phyloP scores from a whole-genome alignment of 2,888 invertebrate species.

The Pristionchus arcanus region DNA sequence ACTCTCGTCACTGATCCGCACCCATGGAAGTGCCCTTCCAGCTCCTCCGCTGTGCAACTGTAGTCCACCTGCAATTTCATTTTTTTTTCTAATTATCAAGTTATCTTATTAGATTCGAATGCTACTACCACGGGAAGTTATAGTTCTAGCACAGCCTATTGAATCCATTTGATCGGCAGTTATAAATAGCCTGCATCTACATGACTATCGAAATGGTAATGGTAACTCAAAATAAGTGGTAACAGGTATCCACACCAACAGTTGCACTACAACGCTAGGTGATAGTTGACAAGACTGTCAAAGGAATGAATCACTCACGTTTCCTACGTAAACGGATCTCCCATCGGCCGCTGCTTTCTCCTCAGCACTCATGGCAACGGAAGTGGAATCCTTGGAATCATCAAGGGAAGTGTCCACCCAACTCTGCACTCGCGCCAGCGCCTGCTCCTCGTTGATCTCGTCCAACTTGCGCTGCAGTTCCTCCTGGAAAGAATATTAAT shows the following conservation, averaged over 20 bases:
- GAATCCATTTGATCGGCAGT: too few species aligned
- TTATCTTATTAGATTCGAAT: too few species aligned
- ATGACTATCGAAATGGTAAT: too few species aligned
- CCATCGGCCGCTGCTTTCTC: conserved; percentile 98
- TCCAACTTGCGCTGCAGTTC: conserved; percentile 96
- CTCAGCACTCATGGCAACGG: conserved; percentile 87
- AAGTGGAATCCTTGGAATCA: conserved; percentile 59
- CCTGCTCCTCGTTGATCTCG: conserved; percentile 99
- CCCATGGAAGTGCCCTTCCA: conserved; percentile 98
- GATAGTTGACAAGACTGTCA: too few species aligned
- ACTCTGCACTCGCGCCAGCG: conserved; percentile 96
- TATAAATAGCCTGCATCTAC: too few species aligned
- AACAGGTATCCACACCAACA: too few species aligned
- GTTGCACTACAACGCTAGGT: too few species aligned
- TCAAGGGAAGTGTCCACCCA: conserved; percentile 83
- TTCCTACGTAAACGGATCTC: conserved; percentile 90
- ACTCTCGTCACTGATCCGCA: conserved; percentile 99
- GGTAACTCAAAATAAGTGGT: too few species aligned
- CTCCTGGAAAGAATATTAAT: conserved; percentile 82
- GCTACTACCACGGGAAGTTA: too few species aligned
- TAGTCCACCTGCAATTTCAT: conserved; percentile 90
- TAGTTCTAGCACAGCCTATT: too few species aligned
- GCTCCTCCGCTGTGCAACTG: conserved; percentile 97
- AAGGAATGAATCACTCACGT: conserved; percentile 79
- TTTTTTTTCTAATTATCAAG: too few species aligned